Evolutionary conservation across 37 sponge, comb jelly and placozoan species (phyloP).

Genomic region (Chondrosia reniformis): DNA sequence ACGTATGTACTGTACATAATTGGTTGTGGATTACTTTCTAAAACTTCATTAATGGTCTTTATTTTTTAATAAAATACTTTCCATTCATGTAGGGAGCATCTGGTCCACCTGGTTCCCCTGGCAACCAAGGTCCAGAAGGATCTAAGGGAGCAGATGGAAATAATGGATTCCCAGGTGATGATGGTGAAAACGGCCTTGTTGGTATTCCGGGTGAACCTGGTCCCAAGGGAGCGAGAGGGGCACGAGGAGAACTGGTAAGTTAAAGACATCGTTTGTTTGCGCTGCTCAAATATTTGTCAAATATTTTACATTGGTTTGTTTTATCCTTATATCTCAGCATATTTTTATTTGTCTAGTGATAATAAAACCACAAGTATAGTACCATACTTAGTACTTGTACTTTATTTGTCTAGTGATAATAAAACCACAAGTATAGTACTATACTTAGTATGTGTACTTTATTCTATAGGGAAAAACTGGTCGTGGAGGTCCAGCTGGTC

Average conservation of each 20-base stretch:
- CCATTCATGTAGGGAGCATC: neutral
- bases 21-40: neutral
- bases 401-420: no score
- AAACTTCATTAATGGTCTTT: neutral
- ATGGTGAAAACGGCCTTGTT: neutral
- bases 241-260: constrained; percentile 2
- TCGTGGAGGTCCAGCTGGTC: neutral
- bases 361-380: no score
- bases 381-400: no score
- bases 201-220: neutral
- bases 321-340: neutral
- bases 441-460: no score
- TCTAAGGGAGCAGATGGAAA: constrained; percentile 15
- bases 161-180: constrained; percentile 5
- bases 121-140: constrained; percentile 50
- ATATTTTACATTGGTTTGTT: no score
- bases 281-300: no score
- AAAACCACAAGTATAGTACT: no score
- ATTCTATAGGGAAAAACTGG: neutral
- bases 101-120: constrained; percentile 44
- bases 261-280: neutral
- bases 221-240: neutral
- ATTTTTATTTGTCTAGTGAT: neutral
- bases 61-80: no score
- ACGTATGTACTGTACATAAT: neutral